Evolutionary conservation across 2,888 invertebrate species (phyloP), one percentile per base, ranked within the genome.

Genomic region (Byasa hedistus): DNA sequence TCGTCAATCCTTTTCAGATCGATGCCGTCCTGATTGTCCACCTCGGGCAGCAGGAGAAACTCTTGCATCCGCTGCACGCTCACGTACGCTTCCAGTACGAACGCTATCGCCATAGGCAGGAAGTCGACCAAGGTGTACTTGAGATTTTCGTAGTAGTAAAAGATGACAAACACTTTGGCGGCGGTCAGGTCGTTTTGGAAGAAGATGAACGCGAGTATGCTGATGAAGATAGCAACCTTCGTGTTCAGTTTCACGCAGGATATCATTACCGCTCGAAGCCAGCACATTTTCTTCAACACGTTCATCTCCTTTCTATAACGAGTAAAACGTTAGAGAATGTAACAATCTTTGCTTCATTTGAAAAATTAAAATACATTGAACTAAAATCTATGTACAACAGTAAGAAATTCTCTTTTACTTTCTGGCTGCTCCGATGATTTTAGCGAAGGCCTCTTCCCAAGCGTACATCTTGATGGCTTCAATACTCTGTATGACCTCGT

Each of bases 401-500:
- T 27, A 64, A 65, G 4, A 36, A 66, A 21, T 22, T 17, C 15
- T 58, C 36, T 83, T 93, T 83, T 81, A 96, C 96, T 92, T 94
- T 74, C 98, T 92, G 0, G 96, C 95, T 51, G 93, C 88, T 8
- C 94, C 94, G 10, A 98, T 95, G 44, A 97, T 92, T 52, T 92
- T 91, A 0, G 94, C 94, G 79, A 97, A 97, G 0, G 96, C 95
- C 52, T 93, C 93, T 82, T 97, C 97, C 95, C 97, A 97, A 0
- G 96, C 95, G 78, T 96, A 97, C 96, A 97, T 97, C 82, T 97
- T 97, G 71, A 97, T 96, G 0, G 97, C 95, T 69, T 96, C 94
- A 74, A 97, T 96, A 3, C 96, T 96, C 66, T 94, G 94, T 48
- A 97, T 94, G 0, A 97, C 95, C 81, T 97, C 98, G 79, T 96